Evolutionary conservation across 2,888 invertebrate genomes (phyloP), one percentile per base, ranked within the genome.

Genomic region (Troides helena): DNA sequence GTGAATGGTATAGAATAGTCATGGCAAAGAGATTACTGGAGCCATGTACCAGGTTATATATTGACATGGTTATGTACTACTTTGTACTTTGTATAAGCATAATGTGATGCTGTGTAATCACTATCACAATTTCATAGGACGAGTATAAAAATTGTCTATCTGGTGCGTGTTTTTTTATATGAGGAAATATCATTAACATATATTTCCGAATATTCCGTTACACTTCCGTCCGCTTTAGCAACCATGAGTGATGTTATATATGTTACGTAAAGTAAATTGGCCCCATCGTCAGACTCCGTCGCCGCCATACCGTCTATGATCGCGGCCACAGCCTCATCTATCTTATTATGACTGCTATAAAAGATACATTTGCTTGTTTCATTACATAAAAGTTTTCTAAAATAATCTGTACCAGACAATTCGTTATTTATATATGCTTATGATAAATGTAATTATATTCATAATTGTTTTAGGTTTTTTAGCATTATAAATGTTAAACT

Each of bases 231-330:
- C n/a, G 17, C 39, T 62, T 23, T 17, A 59, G 50, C n/a, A 18
- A 66, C 46, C 43, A n/a, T 43, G 50, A 39, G 39, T 43, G 39
- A 65, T 69, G 56, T 8, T 65, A 39, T 53, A 46, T 18, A 53
- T 60, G 61, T 69, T 69, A 62, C 62, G 65, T 69, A 69, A 69
- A 66, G 53, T 21, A 30, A 43, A 65, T 65, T 57, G 65, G 65
- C 61, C 60, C 30, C 21, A 50, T n/a, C 53, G 63, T 30, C 25
- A 59, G 46, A 25, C 58, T 62, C 17, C 23, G 62, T 39, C 30
- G 68, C 57, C 62, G 68, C 63, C 68, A 50, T 21, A 21, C 63
- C 36, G 68, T 68, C 63, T 68, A 46, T 56, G 59, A 62, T 68
- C 8, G 60, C 64, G 60, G 68, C 46, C 50, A 46, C 61, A 61